These are phyloP conservation scores for Druon quercuslanigerum DNA, from an alignment of 1,140 invertebrate species.

Conservation along the genomic window DNA sequence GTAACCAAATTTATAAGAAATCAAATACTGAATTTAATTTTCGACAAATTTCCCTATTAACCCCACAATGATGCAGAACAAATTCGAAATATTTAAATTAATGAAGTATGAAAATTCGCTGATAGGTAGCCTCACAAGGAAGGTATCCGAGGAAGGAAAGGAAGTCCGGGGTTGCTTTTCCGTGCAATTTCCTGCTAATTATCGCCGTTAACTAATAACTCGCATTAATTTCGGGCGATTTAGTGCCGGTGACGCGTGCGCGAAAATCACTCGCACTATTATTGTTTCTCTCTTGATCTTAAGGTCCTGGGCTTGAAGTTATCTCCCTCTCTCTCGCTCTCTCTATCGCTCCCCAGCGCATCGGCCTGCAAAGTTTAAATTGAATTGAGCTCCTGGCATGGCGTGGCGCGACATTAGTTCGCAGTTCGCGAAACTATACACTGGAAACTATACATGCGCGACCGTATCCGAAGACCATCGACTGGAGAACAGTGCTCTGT, in stretches of 20 bases:
- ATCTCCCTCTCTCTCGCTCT: conserved; percentile 39
- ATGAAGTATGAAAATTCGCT: too few relatives aligned
- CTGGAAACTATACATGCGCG: conserved; percentile 63
- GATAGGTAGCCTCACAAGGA: too few relatives aligned
- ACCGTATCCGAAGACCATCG: conserved; percentile 73
- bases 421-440: conserved; percentile 72
- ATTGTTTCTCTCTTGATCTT: conserved; percentile 34
- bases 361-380: conserved; percentile 71
- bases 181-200: conserved; percentile 74
- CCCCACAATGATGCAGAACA: neutral
- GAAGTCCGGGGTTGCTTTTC: conserved; percentile 66
- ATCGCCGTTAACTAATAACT: conserved; percentile 75
- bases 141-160: neutral
- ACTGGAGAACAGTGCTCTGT: conserved; percentile 69
- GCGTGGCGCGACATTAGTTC: conserved; percentile 66
- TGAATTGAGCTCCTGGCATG: conserved; percentile 73
- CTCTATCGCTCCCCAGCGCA: conserved; percentile 32
- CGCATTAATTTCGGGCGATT: conserved; percentile 75
- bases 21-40: too few relatives aligned
- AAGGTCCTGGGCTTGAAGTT: conserved; percentile 31
- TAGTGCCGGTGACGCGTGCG: conserved; percentile 67
- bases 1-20: too few relatives aligned
- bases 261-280: conserved; percentile 37
- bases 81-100: too few relatives aligned
- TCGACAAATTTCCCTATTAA: too few relatives aligned